Evolutionary conservation across 2,797 vertebrate genomes (phyloP), one percentile per base, ranked within the genome.

Genomic region (Babyrousa celebensis): DNA sequence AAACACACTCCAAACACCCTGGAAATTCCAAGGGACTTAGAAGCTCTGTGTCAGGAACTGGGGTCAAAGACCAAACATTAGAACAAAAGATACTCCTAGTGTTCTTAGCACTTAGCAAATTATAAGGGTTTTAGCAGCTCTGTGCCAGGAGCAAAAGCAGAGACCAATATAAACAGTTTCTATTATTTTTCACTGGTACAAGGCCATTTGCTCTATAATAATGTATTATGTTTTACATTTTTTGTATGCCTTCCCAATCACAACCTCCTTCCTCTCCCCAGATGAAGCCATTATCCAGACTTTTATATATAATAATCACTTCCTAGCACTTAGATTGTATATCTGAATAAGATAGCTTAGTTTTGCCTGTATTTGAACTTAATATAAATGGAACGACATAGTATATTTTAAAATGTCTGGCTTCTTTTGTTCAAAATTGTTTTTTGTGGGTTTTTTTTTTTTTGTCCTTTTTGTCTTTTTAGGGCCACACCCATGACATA

Each of bases 321-420:
- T 85, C n/a, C 48, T 7, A 78, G 32, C 11, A 36, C 71, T 87
- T 56, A 68, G 43, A 68, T 85, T 74, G 82, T 60, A 23, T 79
- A 16, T 82, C 21, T 48, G 52, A 89, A 54, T 75, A 75, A 56
- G 43, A 91, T 43, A 67, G 23, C 83, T 89, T 74, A 67, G 3
- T 88, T 79, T 94, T 71, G 40, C 56, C 89, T 68, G 4, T 58
- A 85, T 94, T 86, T 63, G 40, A 94, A 70, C 48, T 83, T 75
- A 70, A 60, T 70, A 63, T 36, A 52, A 82, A 52, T 58, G 27
- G 12, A 48, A 72, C 82, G 36, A 85, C 40, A 67, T 23, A 11
- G 27, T 18, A 29, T 10, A 48, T 48, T 48, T 48, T 48, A 48
- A 48, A 48, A 48, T 48, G 43, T 48, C 43, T 48, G 43, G 43